These are phyloP conservation scores for Indri indri DNA, from an alignment of 2,113 vertebrate species.

Conservation along the genomic window DNA sequence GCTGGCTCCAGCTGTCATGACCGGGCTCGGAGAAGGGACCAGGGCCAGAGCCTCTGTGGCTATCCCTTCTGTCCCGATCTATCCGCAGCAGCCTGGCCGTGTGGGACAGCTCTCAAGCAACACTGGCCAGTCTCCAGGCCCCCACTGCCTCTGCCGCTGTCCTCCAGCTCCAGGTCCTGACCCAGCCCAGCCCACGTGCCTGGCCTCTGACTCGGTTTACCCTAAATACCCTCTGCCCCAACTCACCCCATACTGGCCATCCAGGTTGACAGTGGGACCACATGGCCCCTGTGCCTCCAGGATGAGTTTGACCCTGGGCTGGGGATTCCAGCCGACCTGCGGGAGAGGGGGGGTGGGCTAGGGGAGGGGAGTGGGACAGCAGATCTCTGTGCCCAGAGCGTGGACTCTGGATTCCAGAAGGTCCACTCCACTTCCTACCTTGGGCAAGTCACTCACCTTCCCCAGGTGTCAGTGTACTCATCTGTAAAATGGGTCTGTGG, in stretches of 20 bases:
- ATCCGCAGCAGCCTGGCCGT: rapidly evolving
- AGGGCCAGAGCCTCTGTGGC: not conserved
- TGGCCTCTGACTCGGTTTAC: not conserved
- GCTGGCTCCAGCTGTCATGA: not conserved
- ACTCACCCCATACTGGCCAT: not conserved
- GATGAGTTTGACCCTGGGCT: not conserved
- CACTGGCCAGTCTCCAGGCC: not conserved
- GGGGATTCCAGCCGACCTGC: not conserved
- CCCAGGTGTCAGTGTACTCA: not conserved
- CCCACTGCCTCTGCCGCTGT: not conserved
- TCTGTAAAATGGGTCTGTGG: not conserved
- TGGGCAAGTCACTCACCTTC: not conserved
- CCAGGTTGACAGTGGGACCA: not conserved
- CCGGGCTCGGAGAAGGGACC: not conserved
- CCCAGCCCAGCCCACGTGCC: not conserved
- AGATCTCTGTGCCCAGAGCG: not conserved
- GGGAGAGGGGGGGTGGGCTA: not conserved
- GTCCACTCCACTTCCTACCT: not conserved
- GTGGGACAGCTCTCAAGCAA: not conserved
- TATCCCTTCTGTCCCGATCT: not conserved
- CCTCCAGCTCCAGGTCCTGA: not conserved
- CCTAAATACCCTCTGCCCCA: not conserved
- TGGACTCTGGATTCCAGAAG: not conserved
- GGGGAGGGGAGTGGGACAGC: not conserved
- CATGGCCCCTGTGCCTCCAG: rapidly evolving